Evolutionary conservation across 2,797 vertebrate species (phyloP).

Genomic region (Chelonia mydas): DNA sequence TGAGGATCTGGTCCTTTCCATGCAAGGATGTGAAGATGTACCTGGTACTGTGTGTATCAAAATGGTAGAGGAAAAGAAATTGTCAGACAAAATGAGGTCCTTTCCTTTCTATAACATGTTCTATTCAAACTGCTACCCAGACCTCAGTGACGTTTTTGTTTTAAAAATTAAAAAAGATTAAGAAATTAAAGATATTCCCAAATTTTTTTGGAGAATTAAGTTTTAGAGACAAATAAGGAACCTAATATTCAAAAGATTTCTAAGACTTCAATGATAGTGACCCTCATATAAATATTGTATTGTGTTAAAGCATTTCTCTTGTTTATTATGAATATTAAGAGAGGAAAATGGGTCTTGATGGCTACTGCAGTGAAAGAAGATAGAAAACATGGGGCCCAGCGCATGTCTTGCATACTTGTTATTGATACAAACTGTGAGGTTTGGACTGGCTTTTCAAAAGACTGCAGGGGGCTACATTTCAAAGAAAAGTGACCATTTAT

Average conservation of each 20-base stretch:
- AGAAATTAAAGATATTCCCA: neutral
- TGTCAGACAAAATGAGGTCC: neutral
- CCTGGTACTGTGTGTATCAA: no score
- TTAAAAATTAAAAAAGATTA: no score
- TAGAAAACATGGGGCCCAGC: neutral
- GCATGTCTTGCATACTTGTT: slow-evolving; percentile 22
- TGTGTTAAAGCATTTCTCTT: neutral
- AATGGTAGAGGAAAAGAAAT: neutral
- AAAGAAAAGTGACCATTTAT: neutral
- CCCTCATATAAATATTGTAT: neutral
- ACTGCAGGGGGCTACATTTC: neutral
- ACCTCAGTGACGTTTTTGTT: no score
- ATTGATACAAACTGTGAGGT: neutral
- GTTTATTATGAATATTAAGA: neutral
- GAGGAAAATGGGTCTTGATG: neutral
- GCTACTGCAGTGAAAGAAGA: neutral
- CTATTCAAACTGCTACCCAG: no score
- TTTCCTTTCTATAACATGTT: no score
- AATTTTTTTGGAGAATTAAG: neutral
- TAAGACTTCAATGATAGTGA: neutral
- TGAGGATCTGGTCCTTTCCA: no score
- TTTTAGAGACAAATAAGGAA: neutral
- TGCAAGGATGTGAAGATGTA: no score
- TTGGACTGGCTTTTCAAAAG: neutral
- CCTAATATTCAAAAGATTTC: neutral